Conservation (phyloP, 2,113 vertebrate species). For the Dolichotis patagonum region DNA sequence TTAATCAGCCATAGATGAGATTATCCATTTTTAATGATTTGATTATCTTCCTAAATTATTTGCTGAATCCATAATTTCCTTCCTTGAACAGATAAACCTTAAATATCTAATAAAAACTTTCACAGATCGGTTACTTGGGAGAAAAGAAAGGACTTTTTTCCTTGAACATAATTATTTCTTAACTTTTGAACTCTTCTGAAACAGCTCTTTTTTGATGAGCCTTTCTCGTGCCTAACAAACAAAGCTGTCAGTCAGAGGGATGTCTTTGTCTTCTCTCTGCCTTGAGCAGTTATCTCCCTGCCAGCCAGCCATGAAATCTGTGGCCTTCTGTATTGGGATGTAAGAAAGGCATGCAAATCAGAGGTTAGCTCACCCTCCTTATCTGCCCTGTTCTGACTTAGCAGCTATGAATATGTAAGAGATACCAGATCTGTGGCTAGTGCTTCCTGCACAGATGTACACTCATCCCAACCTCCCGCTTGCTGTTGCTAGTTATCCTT, state of each 20-base stretch:
- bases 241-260: conserved; percentile 13
- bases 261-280: conserved; percentile 53
- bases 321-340: background rate
- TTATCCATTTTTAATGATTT: background rate
- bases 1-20: background rate
- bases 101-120: conserved; percentile 30
- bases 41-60: conserved; percentile 39
- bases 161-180: conserved; percentile 49
- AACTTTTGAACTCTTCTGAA: conserved; percentile 41
- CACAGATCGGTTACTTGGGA: conserved; percentile 4
- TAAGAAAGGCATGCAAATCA: background rate
- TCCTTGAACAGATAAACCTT: conserved; percentile 41
- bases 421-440: background rate
- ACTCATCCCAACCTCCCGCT: accelerated
- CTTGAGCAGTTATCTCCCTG: conserved; percentile 4
- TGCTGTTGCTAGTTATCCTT: background rate
- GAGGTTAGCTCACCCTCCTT: background rate
- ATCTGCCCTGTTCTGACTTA: background rate
- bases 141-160: conserved; percentile 7
- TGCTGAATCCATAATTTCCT: conserved; percentile 22
- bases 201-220: background rate
- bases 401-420: background rate
- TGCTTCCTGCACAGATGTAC: background rate
- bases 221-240: background rate
- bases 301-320: conserved; percentile 42